These are phyloP conservation scores for Amazona finschi DNA, from an alignment of 2,797 vertebrate species.

Conservation along the genomic window DNA sequence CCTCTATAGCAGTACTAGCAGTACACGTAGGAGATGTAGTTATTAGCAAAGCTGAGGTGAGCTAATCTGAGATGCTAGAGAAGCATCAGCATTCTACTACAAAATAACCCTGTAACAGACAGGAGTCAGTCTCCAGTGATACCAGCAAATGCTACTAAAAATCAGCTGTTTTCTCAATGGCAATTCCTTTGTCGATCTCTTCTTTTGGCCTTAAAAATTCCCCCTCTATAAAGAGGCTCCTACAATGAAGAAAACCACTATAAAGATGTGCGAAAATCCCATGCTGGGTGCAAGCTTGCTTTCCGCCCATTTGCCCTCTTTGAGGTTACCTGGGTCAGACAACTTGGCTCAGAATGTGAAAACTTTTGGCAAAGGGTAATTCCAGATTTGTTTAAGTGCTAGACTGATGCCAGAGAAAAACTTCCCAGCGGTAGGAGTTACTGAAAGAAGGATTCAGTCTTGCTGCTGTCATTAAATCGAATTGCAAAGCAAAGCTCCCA, in stretches of 20 bases:
- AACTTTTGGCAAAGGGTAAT: not conserved
- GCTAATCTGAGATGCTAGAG: not conserved
- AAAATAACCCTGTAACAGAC: not conserved
- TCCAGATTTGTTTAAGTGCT: not conserved
- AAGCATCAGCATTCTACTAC: not conserved
- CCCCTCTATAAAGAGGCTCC: not conserved
- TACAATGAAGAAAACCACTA: not conserved
- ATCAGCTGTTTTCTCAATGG: not conserved
- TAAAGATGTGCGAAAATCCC: not conserved
- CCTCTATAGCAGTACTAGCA: not conserved
- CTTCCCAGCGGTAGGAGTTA: not conserved
- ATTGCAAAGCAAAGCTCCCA: slow-evolving; percentile 4
- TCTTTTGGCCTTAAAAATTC: not conserved
- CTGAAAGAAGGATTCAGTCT: not conserved
- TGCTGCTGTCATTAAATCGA: not conserved
- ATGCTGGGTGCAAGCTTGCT: not conserved
- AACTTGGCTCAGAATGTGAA: not conserved
- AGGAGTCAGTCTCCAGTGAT: not conserved
- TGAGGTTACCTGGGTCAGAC: not conserved
- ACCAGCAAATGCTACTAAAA: not conserved
- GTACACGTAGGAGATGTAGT: not conserved
- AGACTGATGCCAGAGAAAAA: not conserved
- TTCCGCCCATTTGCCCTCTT: not conserved
- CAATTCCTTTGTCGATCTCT: not conserved
- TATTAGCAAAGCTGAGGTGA: not conserved